These are phyloP conservation scores for Cosmopolites sordidus DNA, from an alignment of 2,888 invertebrate genomes.

Conservation along the genomic window DNA sequence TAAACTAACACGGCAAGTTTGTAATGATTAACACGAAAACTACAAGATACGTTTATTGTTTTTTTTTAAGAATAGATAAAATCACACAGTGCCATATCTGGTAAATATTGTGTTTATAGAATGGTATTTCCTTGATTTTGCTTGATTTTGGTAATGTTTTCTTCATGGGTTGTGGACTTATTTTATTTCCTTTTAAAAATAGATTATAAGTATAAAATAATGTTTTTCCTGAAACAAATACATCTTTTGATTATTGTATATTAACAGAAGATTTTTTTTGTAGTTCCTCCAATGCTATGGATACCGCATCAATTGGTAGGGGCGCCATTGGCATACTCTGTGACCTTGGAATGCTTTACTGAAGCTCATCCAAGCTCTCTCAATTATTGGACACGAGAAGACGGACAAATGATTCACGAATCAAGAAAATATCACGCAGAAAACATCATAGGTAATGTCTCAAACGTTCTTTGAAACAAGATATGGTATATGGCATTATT, in stretches of 20 bases:
- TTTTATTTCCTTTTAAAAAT: too few relatives aligned
- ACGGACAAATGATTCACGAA: slow-evolving; percentile 85
- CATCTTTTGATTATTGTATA: background rate
- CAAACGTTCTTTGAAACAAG: background rate
- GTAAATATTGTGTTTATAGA: too few relatives aligned
- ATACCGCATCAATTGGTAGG: slow-evolving; percentile 88
- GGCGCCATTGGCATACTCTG: slow-evolving; percentile 75
- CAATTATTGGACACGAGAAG: slow-evolving; percentile 86
- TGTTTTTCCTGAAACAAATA: too few relatives aligned
- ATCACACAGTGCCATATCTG: too few relatives aligned
- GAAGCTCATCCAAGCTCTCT: slow-evolving; percentile 88
- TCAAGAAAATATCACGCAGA: slow-evolving; percentile 76
- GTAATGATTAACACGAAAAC: too few relatives aligned
- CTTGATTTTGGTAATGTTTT: too few relatives aligned
- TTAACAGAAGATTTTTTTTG: slow-evolving; percentile 22
- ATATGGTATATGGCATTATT: background rate
- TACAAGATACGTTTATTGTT: too few relatives aligned
- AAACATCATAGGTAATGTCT: slow-evolving; percentile 57
- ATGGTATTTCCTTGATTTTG: too few relatives aligned
- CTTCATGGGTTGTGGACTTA: too few relatives aligned
- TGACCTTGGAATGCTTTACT: slow-evolving; percentile 83
- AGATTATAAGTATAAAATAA: too few relatives aligned
- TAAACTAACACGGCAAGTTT: too few relatives aligned
- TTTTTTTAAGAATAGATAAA: too few relatives aligned
- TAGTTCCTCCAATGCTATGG: slow-evolving; percentile 89